Evolutionary conservation across 2,797 vertebrate genomes (phyloP).

Genomic region (Gephyroberyx darwinii): DNA sequence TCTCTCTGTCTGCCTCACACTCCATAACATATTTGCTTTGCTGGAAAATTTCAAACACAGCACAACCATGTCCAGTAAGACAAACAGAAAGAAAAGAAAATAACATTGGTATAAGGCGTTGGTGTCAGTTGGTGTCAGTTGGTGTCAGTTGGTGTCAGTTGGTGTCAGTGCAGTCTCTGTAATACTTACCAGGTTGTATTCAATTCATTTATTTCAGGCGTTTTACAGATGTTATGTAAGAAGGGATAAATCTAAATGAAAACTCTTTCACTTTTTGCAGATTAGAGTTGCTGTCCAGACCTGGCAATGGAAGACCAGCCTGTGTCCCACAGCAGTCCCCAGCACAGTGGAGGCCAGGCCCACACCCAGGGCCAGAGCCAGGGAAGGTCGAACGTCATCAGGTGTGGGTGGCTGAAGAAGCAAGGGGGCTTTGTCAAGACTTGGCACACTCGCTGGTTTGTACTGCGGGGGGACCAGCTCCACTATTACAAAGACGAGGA

Average conservation of each 20-base stretch:
- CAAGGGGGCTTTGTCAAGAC: constrained; percentile 99
- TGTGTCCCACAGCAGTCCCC: constrained; percentile 77
- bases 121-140: too few species aligned
- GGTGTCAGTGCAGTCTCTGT: too few species aligned
- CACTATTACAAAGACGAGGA: constrained; percentile 98
- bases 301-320: constrained; percentile 89
- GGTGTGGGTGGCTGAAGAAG: constrained; percentile 96
- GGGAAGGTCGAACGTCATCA: constrained; percentile 77
- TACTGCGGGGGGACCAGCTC: constrained; percentile 95
- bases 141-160: too few species aligned
- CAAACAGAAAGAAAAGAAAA: neutral
- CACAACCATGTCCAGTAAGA: neutral
- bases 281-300: constrained; percentile 17
- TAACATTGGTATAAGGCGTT: neutral
- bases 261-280: constrained; percentile 61
- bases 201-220: neutral
- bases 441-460: constrained; percentile 98
- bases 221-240: neutral
- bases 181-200: neutral
- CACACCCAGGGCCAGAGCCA: constrained; percentile 63
- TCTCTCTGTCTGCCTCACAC: constrained; percentile 4
- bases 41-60: neutral
- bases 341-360: constrained; percentile 65
- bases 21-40: neutral
- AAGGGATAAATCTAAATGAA: neutral